phyloP scores from a whole-genome alignment of 2,888 invertebrate genomes.

The Mythimna pallens region DNA sequence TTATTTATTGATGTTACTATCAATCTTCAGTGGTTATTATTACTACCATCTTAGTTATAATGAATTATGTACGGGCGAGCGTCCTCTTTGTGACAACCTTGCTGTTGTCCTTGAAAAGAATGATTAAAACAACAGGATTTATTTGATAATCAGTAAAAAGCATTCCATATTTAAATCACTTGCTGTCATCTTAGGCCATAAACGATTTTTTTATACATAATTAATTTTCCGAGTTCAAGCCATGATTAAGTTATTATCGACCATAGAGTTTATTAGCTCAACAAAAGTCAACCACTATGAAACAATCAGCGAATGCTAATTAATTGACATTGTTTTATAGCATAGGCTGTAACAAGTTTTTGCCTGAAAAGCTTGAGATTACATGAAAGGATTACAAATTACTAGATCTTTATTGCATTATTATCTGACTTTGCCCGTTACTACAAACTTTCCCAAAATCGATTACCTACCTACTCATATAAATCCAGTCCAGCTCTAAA shows the following conservation, averaged over 20 bases:
- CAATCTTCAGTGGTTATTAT: slow-evolving; percentile 30
- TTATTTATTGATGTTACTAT: slow-evolving; percentile 30
- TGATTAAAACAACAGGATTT: neutral
- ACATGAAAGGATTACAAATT: neutral
- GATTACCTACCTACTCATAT: neutral
- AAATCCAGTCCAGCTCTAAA: neutral
- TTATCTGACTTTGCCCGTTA: neutral
- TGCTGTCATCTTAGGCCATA: neutral
- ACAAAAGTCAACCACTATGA: neutral
- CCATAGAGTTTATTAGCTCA: neutral
- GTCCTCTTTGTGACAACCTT: slow-evolving; percentile 3
- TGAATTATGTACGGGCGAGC: slow-evolving; percentile 10
- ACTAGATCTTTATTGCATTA: neutral
- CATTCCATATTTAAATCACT: neutral
- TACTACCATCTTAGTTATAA: slow-evolving; percentile 12
- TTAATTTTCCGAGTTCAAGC: neutral
- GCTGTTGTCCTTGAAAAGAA: slow-evolving; percentile 15
- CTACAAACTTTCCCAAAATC: neutral
- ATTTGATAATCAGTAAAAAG: neutral
- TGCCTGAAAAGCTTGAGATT: slow-evolving; percentile 13
- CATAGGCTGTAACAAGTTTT: slow-evolving; percentile 1
- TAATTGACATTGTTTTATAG: slow-evolving; percentile 15
- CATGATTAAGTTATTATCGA: neutral
- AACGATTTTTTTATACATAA: neutral
- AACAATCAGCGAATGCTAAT: slow-evolving; percentile 8